Base-by-base conservation (phyloP, 2,888 invertebrate species). In the Brenthis hecate region DNA sequence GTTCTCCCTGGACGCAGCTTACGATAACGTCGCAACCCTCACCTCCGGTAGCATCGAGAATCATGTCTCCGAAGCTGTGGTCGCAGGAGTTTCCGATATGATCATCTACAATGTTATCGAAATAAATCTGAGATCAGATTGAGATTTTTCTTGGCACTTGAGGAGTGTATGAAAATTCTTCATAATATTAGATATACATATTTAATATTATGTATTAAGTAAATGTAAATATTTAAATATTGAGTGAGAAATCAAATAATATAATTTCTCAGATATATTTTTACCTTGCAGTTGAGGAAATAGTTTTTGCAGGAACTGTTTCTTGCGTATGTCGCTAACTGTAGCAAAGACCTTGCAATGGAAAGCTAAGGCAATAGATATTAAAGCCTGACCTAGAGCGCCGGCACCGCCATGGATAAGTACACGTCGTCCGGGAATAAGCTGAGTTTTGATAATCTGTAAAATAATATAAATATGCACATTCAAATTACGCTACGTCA, bases 341-440 rank as follows among this genome's bases (percentile, higher is more conserved):
- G 86, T 84, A 6, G 83, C 75, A 53, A 83, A 86, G 2, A 87
- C 82, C 65, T 78, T 69, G 62, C 83, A 86, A 3, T 76, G 76
- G 8, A 73, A 65, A 0, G 83, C 83, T 11, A 89, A 74, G 0
- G 85, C 82, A 0, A 90, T 75, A 0, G 82, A 74, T 43, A 88
- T 85, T 0, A 78, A 69, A 0, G 90, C 89, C 71, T 89, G 89
- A 0, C 89, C 89, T 2, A 89, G 63, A 0, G 85, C 88, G 0
- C 89, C 89, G 0, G 85, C 72, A 0, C 84, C 89, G 1, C 87
- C 86, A 53, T 87, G 86, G 0, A 89, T 79, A 0, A 88, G 70
- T 0, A 87, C 65, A 0, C 51, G 73, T 69, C 71, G 73, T 0
- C 74, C 74, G 3, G 64, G 66, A 2, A 8, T 19, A 3, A 80